These are phyloP conservation scores for Hedya salicella DNA, from an alignment of 2,888 invertebrate species.

Conservation along the genomic window DNA sequence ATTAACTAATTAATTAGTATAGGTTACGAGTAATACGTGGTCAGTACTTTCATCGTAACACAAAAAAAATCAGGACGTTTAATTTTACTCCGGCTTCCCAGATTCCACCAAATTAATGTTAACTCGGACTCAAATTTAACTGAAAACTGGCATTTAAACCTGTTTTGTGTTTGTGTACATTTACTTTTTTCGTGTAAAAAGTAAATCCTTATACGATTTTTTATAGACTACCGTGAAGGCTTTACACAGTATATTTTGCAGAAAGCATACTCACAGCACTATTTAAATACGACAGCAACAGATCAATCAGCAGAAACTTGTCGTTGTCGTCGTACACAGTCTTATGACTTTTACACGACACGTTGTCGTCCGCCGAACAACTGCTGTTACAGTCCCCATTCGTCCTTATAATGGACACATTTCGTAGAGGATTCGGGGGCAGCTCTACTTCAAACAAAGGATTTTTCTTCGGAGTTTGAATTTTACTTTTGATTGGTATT, in stretches of 20 bases:
- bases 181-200: too few species aligned
- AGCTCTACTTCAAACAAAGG: conserved; percentile 78
- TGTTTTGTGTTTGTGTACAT: too few species aligned
- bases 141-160: too few species aligned
- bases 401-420: conserved; percentile 70
- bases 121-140: too few species aligned
- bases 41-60: too few species aligned
- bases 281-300: conserved; percentile 86
- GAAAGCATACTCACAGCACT: conserved; percentile 84
- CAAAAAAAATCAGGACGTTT: too few species aligned
- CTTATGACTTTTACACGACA: conserved; percentile 70
- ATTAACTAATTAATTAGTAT: too few species aligned
- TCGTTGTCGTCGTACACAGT: conserved; percentile 81
- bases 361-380: conserved; percentile 69
- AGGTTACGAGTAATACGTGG: too few species aligned
- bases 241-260: background rate
- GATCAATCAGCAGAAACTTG: conserved; percentile 85
- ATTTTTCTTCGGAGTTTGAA: conserved; percentile 79
- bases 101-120: too few species aligned
- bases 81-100: background rate
- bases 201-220: too few species aligned
- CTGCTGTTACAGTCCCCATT: conserved; percentile 55
- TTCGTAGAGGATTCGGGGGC: conserved; percentile 66
- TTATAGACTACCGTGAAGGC: too few species aligned
- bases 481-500: conserved; percentile 69